A percentile compares a stretch with the other conserved stretches of the same genome.
These are phyloP conservation scores for Petromus typicus DNA, from an alignment of 2,113 vertebrate genomes.

Conservation along the genomic window DNA sequence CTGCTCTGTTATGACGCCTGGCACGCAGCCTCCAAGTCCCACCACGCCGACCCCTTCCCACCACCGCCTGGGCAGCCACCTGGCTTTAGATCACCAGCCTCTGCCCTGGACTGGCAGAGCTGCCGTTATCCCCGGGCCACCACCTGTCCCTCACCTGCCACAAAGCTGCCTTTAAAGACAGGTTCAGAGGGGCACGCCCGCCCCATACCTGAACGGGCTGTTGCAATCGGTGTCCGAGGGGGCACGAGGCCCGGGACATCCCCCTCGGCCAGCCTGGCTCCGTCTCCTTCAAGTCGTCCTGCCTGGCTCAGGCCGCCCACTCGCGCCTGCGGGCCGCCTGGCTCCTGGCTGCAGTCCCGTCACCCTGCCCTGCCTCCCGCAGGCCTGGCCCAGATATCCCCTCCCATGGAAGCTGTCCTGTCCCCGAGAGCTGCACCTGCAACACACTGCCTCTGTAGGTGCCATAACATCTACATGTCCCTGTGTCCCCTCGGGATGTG, in stretches of 20 bases:
- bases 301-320: neutral
- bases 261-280: neutral
- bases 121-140: neutral
- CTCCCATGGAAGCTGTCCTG: neutral
- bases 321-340: neutral
- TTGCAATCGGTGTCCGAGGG: too few relatives aligned
- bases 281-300: neutral
- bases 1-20: neutral
- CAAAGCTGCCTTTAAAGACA: neutral
- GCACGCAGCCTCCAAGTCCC: neutral
- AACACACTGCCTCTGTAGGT: rapidly evolving
- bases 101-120: neutral
- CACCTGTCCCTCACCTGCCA: neutral
- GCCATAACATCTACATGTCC: rapidly evolving
- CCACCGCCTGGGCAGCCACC: neutral
- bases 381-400: neutral
- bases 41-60: too few relatives aligned
- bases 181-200: neutral
- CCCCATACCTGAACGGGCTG: neutral
- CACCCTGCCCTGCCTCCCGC: neutral
- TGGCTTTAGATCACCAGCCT: neutral
- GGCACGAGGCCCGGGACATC: too few relatives aligned
- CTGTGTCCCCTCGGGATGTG: rapidly evolving
- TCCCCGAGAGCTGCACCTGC: too few relatives aligned
- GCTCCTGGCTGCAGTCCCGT: neutral